These are phyloP conservation scores for Oscheius sp. DNA, from an alignment of 2,888 invertebrate species.

Conservation along the genomic window DNA sequence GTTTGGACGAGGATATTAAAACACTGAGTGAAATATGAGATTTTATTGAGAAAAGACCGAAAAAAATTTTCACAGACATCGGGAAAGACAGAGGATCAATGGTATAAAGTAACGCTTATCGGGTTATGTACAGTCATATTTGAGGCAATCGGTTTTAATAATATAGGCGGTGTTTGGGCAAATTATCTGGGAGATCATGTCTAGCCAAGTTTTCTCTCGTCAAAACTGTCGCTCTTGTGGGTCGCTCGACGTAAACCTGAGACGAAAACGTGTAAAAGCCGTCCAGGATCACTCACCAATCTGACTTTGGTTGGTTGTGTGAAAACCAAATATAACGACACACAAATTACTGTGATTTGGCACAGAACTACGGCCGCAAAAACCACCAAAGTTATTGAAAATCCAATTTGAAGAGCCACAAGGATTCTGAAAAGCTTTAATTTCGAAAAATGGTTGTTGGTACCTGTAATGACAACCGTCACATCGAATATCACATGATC, in stretches of 20 bases:
- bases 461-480: constrained; percentile 72
- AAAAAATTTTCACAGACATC: neutral
- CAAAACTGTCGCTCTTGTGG: constrained; percentile 13
- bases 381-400: constrained; percentile 68
- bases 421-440: constrained; percentile 57
- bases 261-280: neutral
- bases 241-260: constrained; percentile 48
- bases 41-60: neutral
- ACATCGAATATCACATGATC: constrained; percentile 72
- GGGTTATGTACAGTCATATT: neutral
- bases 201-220: constrained; percentile 44
- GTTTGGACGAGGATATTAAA: too few species aligned
- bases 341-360: constrained; percentile 48
- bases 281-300: constrained; percentile 41
- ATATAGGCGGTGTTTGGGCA: constrained; percentile 35
- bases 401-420: constrained; percentile 69
- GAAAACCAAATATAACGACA: constrained; percentile 51
- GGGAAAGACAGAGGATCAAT: neutral
- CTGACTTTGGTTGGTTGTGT: constrained; percentile 43
- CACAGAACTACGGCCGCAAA: constrained; percentile 65
- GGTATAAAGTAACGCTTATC: neutral
- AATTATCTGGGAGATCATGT: constrained; percentile 49
- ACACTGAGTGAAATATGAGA: neutral
- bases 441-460: neutral
- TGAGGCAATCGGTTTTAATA: constrained; percentile 9